Base-by-base conservation (phyloP, 2,113 vertebrate genomes). In the Odocoileus hemionus region DNA sequence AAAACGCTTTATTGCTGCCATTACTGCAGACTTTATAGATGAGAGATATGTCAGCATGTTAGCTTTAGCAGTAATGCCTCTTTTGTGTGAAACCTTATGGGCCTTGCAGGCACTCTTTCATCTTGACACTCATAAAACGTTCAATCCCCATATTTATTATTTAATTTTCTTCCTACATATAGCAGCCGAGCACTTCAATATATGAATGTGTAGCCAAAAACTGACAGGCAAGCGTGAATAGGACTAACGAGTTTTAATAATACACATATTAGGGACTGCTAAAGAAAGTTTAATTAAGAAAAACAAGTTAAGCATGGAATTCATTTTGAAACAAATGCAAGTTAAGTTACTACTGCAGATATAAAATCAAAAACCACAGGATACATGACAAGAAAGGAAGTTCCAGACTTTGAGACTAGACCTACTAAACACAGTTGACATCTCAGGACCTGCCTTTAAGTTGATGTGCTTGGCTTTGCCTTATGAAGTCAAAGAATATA, bases 241-340 rank as follows among this genome's bases (percentile, higher is more conserved):
- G 98, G 98, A 98, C 98, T 98, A 99, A 99, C 98, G 98, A 98
- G 98, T 98, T 98, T 99, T 98, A 98, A 99, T 99, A 99, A 98
- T 98, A 97, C 91, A 98, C 98, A 85, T 98, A 98, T 98, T 98
- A 98, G 97, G 97, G 97, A 95, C 88, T 96, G 97, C 91, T 98
- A 98, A 98, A 99, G 98, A 96, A 98, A 98, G 98, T 98, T 99
- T 98, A 99, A 99, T 99, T 99, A 99, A 98, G 98, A 98, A 98
- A 99, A 98, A 98, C 98, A 98, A 99, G 98, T 98, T 99, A 97
- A 98, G 98, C 98, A 98, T 99, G 98, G 99, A 99, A 99, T 99
- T 98, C 92, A 97, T 98, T 98, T 99, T 98, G 96, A 98, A 98
- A 96, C 91, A 98, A 98, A 98, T 94, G 60, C 64, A 98, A 98